phyloP scores from a whole-genome alignment of 2,797 vertebrate species.

The Petrocephalus sullivani region DNA sequence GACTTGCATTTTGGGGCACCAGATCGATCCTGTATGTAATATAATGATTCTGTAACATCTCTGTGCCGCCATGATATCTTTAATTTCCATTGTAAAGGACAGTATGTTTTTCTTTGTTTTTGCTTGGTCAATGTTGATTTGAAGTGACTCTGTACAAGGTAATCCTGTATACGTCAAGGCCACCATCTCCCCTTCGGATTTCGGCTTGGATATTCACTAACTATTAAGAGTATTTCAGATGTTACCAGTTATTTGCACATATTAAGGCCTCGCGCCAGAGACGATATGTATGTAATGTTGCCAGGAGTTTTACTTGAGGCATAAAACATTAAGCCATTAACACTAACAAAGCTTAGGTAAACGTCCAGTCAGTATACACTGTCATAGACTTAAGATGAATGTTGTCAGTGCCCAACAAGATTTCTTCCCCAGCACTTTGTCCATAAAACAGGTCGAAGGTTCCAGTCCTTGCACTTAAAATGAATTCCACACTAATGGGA shows the following conservation, averaged over 20 bases:
- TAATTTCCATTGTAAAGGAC: conserved; percentile 16
- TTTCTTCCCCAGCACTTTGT: conserved; percentile 2
- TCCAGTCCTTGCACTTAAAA: not conserved
- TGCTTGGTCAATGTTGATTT: conserved; percentile 13
- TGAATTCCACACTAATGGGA: not conserved
- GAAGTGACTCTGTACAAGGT: conserved; percentile 1
- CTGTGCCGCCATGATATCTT: conserved; percentile 21
- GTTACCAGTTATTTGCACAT: not conserved
- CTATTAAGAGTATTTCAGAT: not conserved
- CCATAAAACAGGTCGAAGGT: not conserved
- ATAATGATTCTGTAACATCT: conserved; percentile 37
- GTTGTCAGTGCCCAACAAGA: not conserved
- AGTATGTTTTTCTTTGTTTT: conserved; percentile 18
- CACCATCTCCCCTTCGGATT: not conserved
- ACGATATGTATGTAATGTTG: not conserved
- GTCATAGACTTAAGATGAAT: not conserved
- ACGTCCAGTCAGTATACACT: not conserved
- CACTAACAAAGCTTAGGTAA: not conserved
- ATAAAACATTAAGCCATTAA: not conserved
- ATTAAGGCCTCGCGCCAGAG: not conserved
- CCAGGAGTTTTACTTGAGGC: not conserved
- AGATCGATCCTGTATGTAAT: conserved; percentile 20
- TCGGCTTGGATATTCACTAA: not conserved
- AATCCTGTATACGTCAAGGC: not conserved
- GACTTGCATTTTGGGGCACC: conserved; percentile 4